These are phyloP conservation scores for Leistus spinibarbis DNA, from an alignment of 2,888 invertebrate genomes.

Conservation along the genomic window DNA sequence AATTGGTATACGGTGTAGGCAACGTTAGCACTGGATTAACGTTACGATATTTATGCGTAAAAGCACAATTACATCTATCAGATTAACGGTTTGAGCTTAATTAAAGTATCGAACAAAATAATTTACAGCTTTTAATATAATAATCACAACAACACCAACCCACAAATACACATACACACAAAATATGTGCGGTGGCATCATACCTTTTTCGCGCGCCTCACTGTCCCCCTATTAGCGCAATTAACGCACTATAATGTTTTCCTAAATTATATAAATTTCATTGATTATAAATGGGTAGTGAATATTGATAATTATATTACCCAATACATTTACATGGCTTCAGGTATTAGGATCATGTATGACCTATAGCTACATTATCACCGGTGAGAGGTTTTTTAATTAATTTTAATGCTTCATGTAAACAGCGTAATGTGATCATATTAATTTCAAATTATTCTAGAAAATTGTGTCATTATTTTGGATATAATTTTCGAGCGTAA, in stretches of 20 bases:
- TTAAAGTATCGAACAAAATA: constrained; percentile 36
- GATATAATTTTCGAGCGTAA: no score
- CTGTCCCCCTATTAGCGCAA: neutral
- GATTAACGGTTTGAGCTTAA: constrained; percentile 33
- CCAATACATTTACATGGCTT: neutral
- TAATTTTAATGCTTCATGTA: neutral
- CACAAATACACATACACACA: neutral
- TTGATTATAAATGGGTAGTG: neutral
- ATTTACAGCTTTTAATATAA: constrained; percentile 39
- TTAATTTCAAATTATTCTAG: no score
- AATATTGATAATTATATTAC: neutral
- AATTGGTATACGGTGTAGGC: neutral
- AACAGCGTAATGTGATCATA: neutral
- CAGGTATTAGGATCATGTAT: neutral
- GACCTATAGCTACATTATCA: no score
- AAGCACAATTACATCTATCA: constrained; percentile 39
- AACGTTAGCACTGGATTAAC: neutral
- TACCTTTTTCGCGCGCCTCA: neutral
- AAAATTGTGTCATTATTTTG: no score
- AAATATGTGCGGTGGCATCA: neutral
- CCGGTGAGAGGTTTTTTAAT: neutral
- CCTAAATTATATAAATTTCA: neutral
- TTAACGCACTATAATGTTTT: neutral
- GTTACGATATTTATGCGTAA: constrained; percentile 18
- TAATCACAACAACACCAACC: constrained; percentile 2